Base-by-base conservation (phyloP, 2,888 invertebrate genomes). In the Rhyacophila evoluta region DNA sequence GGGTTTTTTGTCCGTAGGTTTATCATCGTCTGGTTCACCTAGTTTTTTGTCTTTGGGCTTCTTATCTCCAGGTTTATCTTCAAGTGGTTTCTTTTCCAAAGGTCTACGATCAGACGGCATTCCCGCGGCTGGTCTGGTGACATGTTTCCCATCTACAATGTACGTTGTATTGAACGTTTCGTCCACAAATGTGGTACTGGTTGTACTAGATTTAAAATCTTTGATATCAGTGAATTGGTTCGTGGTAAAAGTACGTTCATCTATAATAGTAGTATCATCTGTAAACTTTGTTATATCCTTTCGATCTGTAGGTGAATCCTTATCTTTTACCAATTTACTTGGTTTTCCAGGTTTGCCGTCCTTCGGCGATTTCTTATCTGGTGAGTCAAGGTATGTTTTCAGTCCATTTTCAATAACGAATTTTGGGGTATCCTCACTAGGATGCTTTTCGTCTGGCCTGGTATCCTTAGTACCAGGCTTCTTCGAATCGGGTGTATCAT, bases 311-410 rank as follows among this genome's bases (percentile, higher is more conserved):
- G 68, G 29, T 37, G 39, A 10, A 10, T 33, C 25, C 12, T 28
- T 28, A 15, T 36, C 19, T 10, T 67, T n/a, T 6, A 28, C 15
- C 10, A 55, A 38, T 72, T 75, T 79, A 15, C 72, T 80, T 6
- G 78, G 73, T 3, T 81, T 81, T 0, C 75, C 28, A 1, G 84
- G 80, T 36, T 85, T 85, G 11, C 37, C 71, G 38, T 67, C 75
- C n/a, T 75, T 83, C 8, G 80, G 74, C 1, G 78, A 75, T 19
- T 80, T 82, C 71, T 82, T 84, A 2, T 84, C 84, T 1, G 84
- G 83, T 75, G 82, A 83, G 1, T 71, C 38, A 2, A 79, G 29
- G 28, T 72, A 75, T 10, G 77, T 81, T 71, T 78, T 79, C 2
- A 81, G 41, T 19, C 79, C 81, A 74, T 80, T 81, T 74, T 81